A percentile compares a stretch with the other conserved stretches of the same genome.
Evolutionary conservation across 1,140 invertebrate species (phyloP).

Genomic region (Chrysopa pallens): DNA sequence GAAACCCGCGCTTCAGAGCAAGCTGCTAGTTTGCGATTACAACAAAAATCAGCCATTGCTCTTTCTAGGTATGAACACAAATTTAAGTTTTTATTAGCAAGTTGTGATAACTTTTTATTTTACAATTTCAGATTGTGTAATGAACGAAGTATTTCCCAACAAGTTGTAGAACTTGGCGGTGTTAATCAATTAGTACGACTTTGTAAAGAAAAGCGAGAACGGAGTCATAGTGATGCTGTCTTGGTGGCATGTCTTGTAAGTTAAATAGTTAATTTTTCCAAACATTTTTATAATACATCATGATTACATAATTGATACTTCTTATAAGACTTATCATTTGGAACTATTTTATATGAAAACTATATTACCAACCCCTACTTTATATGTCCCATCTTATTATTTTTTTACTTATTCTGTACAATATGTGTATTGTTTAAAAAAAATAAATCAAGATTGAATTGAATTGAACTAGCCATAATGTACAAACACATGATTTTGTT

Average conservation of each 20-base stretch:
- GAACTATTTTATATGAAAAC: not conserved
- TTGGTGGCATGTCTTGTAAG: conserved; percentile 55
- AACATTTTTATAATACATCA: no score
- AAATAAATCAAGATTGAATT: no score
- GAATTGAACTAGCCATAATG: no score
- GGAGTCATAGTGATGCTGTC: conserved; percentile 54
- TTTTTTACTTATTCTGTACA: no score
- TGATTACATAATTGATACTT: no score
- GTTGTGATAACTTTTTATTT: not conserved
- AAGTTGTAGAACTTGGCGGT: conserved; percentile 58
- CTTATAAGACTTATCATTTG: conserved; percentile 27
- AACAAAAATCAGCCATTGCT: conserved; percentile 71
- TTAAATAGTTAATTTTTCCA: conserved; percentile 16
- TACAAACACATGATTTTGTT: no score
- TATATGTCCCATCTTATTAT: no score
- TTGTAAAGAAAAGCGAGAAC: conserved; percentile 44
- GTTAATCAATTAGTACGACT: conserved; percentile 53
- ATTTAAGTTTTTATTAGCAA: conserved; percentile 1
- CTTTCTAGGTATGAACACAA: conserved; percentile 41
- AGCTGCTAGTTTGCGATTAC: conserved; percentile 36
- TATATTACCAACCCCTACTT: no score
- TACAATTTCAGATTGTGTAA: conserved; percentile 41
- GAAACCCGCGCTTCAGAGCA: conserved; percentile 19
- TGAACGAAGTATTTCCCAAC: conserved; percentile 47
- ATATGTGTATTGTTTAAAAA: no score